Evolutionary conservation across 2,113 vertebrate genomes (phyloP).

Genomic region (sheep (Ovis aries)): DNA sequence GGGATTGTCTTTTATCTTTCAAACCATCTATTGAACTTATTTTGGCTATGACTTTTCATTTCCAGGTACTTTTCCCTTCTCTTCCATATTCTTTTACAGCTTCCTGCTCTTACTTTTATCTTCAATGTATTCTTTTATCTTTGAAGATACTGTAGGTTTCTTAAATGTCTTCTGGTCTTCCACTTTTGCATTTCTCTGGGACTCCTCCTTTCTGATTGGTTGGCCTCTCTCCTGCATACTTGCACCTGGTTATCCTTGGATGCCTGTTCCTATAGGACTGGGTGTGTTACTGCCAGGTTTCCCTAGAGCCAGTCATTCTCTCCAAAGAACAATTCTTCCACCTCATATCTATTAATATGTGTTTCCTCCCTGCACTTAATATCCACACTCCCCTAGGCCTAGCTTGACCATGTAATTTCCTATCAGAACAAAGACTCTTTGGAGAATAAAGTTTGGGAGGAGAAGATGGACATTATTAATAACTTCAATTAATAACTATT

Average conservation of each 20-base stretch:
- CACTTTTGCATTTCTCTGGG: background rate
- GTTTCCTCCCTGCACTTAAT: background rate
- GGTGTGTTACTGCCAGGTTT: background rate
- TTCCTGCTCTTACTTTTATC: background rate
- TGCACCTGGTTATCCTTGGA: background rate
- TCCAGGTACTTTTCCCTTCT: background rate
- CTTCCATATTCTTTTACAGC: background rate
- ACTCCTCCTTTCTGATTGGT: background rate
- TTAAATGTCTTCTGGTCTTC: background rate
- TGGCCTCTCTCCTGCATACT: background rate
- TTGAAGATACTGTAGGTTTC: background rate
- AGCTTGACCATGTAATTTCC: background rate
- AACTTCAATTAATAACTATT: background rate
- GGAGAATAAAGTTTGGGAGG: background rate
- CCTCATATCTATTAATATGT: background rate
- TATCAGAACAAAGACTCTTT: background rate
- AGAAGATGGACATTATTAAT: background rate
- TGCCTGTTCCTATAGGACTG: background rate
- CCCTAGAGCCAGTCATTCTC: background rate
- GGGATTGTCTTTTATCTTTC: background rate
- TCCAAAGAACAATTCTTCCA: background rate
- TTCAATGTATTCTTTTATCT: background rate
- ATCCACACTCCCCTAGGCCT: background rate
- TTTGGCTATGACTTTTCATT: background rate
- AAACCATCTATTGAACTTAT: background rate